Base-by-base conservation (phyloP, 2,797 vertebrate genomes). In the Pangasius sanitwongsei region DNA sequence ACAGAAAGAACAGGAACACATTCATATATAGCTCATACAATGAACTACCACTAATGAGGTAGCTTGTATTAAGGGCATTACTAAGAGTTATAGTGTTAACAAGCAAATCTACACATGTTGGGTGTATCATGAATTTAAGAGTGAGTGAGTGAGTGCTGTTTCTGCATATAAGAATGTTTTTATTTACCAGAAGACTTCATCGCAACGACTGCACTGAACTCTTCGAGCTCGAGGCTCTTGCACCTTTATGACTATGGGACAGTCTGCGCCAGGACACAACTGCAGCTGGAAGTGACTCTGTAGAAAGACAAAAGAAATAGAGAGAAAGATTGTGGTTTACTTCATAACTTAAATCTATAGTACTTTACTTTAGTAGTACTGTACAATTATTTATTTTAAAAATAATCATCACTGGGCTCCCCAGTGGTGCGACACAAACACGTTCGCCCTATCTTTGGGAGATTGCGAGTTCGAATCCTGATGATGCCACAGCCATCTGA, bases 221-320 rank as follows among this genome's bases (percentile, higher is more conserved):
- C 98, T 96, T 87, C 98, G 98, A 77, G 99, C 98, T 94, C 98
- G 96, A 48, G 98, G 98, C 95, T 99, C 97, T 95, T 99, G 97
- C 94, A 99, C 99, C 95, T 98, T 97, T 95, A 99, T 99, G 93
- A 99, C 98, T 93, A 99, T 99, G 82, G 98, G 98, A 92, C 98
- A 99, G 95, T 99, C 98, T 89, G 98, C 98, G 89, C 99, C 98
- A 57, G 98, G 98, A 96, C 99, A 99, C 92, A 99, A 96, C 96
- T 99, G 99, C 94, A 99, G 96, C 96, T 98, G 98, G 93, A 98
- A 99, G 95, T 99, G 98, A 97, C 98, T 99, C 98, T 98, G 94
- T 50, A 75, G 31, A 90, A 25, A 70, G 0, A 67, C 9, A 88
- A n/a, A n/a, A 78, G 4, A 34, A 50, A 83, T 9, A 72, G 41